Evolutionary conservation across 1,140 invertebrate genomes (phyloP), one percentile per base, ranked within the genome.

Genomic region (Halictus rubicundus): DNA sequence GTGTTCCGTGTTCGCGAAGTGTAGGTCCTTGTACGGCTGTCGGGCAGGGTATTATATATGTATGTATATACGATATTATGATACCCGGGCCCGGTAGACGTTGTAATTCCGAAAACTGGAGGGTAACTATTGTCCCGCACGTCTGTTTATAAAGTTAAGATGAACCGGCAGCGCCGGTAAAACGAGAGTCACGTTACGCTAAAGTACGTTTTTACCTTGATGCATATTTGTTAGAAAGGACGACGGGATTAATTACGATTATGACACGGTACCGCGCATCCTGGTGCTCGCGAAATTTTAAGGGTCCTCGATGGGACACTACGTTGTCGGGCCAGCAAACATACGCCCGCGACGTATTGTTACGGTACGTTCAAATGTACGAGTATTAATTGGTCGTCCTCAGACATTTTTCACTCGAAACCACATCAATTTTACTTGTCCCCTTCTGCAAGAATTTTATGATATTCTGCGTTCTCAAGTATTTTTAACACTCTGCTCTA

Each of bases 21-120:
- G 84, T 85, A 85, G 84, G 80, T 85, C 76, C 83, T 78, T 82
- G 84, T 85, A 86, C 80, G 52, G 80, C 84, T 86, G 84, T 86
- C 84, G 80, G 79, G 68, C 83, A 69, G 52, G 78, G 78, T 74
- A 86, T 86, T 85, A 85, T 85, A 84, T 78, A 85, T 86, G 80
- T 85, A 79, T 78, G 80, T 85, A 85, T 80, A 74, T 72, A 76
- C 76, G 80, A 86, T 85, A 85, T 86, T 86, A 85, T 76, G 84
- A 85, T 86, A 86, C 69, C n/a, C 37, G 21, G 77, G 32, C 78
- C 65, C 71, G 46, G 83, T 74, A 80, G 80, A 79, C 84, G 80
- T 82, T 76, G 84, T 86, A 85, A 85, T 85, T 73, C 68, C 72
- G 57, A 85, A 78, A 73, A 80, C 76, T 21, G 76, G 76, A 70